Evolutionary conservation across 2,888 invertebrate genomes (phyloP).

Genomic region (Dasypolia templi): DNA sequence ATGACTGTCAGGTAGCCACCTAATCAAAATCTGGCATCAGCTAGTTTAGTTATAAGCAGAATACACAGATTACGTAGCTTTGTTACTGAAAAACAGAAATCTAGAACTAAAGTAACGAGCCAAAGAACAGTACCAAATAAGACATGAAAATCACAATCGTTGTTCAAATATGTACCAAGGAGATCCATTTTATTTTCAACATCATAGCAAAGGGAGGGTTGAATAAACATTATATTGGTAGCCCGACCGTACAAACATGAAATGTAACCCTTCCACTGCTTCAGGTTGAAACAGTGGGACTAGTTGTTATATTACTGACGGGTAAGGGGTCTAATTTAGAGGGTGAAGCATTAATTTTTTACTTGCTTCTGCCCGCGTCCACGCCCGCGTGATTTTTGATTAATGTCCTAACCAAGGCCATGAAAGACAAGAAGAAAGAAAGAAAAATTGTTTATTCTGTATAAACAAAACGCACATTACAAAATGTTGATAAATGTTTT

Average conservation of each 20-base stretch:
- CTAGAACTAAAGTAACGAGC: background rate
- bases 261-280: constrained; percentile 62
- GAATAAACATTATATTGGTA: constrained; percentile 61
- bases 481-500: too few species aligned
- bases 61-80: too few species aligned
- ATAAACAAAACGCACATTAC: too few species aligned
- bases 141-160: constrained; percentile 10
- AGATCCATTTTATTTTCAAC: constrained; percentile 50
- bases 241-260: constrained; percentile 61
- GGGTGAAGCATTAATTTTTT: constrained; percentile 29
- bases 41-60: too few species aligned
- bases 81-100: background rate
- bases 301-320: constrained; percentile 49
- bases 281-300: constrained; percentile 55
- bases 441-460: too few species aligned
- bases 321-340: constrained; percentile 35
- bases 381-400: too few species aligned
- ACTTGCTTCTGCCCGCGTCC: too few species aligned
- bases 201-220: constrained; percentile 51
- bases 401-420: too few species aligned
- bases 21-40: too few species aligned
- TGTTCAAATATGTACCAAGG: constrained; percentile 22
- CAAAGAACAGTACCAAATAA: background rate
- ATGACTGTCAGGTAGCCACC: too few species aligned
- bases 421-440: too few species aligned